phyloP scores from a whole-genome alignment of 2,797 vertebrate species.

The Pteronotus mesoamericanus region DNA sequence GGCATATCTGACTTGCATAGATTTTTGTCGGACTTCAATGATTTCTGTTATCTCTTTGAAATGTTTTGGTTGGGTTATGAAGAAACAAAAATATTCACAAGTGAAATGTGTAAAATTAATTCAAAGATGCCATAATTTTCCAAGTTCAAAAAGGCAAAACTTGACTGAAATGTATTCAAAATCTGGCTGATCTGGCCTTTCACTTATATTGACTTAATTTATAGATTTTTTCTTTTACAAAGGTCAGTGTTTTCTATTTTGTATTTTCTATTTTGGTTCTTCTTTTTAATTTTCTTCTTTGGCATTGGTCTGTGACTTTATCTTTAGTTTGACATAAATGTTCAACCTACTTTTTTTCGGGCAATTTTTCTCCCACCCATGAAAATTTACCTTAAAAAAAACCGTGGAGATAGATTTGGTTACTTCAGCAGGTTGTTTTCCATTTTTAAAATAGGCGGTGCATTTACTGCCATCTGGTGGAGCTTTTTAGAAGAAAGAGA shows the following conservation, averaged over 20 bases:
- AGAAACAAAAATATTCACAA: background rate
- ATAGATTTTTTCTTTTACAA: background rate
- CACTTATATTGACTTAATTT: slow-evolving; percentile 8
- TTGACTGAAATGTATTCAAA: background rate
- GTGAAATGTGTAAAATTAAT: background rate
- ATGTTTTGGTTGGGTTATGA: background rate
- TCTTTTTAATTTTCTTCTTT: slow-evolving; percentile 10
- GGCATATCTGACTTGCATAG: background rate
- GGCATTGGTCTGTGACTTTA: background rate
- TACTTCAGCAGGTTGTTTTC: slow-evolving; percentile 30
- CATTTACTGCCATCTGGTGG: slow-evolving; percentile 75
- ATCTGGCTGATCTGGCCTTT: background rate
- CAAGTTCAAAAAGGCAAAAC: background rate
- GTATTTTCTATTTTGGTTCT: slow-evolving; percentile 30
- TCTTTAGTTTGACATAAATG: slow-evolving; percentile 14
- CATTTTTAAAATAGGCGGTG: slow-evolving; percentile 24
- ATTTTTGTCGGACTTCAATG: background rate
- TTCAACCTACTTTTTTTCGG: background rate
- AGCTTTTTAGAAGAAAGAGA: background rate
- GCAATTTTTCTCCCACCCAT: background rate
- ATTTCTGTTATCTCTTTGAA: background rate
- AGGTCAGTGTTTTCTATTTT: slow-evolving; percentile 7
- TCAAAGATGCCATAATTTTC: background rate
- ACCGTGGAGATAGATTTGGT: background rate
- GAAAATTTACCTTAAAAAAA: slow-evolving; percentile 22